Conservation (phyloP, 64 coral and sea anemone genomes). For the Pocillopora damicornis region DNA sequence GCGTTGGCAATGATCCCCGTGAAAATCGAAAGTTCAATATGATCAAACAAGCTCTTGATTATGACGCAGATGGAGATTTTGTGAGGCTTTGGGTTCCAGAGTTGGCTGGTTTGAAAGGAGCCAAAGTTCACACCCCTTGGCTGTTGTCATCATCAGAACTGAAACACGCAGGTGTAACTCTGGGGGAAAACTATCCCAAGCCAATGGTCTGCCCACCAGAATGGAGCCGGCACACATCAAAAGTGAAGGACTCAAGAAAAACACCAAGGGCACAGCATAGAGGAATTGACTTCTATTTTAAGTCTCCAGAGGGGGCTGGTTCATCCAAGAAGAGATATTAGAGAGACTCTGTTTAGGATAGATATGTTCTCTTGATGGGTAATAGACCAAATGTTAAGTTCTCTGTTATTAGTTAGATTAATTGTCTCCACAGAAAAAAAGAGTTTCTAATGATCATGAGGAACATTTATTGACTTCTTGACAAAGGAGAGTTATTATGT, state of each 20-base stretch:
- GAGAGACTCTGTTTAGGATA: neutral
- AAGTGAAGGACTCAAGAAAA: constrained; percentile 9
- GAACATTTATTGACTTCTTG: too few relatives aligned
- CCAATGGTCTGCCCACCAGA: constrained; percentile 45
- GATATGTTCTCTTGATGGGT: neutral
- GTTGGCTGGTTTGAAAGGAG: constrained; percentile 54
- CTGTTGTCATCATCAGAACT: constrained; percentile 38
- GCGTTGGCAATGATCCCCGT: constrained; percentile 69
- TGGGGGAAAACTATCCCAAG: constrained; percentile 43
- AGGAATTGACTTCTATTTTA: constrained; percentile 63
- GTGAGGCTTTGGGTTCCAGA: constrained; percentile 58
- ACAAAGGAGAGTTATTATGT: too few relatives aligned
- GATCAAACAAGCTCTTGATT: constrained; percentile 71
- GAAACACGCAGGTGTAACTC: constrained; percentile 14
- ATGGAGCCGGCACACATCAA: constrained; percentile 55
- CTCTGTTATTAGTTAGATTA: too few relatives aligned
- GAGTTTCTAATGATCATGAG: too few relatives aligned
- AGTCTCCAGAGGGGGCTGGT: neutral
- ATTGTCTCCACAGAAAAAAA: too few relatives aligned
- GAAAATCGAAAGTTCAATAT: constrained; percentile 73
- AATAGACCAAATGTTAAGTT: too few relatives aligned
- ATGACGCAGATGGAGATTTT: constrained; percentile 55
- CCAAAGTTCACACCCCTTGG: constrained; percentile 57
- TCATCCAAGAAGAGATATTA: constrained; percentile 16
- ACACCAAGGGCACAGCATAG: constrained; percentile 2